These are phyloP conservation scores for Sebastes fasciatus DNA, from an alignment of 2,113 vertebrate genomes.

Conservation along the genomic window DNA sequence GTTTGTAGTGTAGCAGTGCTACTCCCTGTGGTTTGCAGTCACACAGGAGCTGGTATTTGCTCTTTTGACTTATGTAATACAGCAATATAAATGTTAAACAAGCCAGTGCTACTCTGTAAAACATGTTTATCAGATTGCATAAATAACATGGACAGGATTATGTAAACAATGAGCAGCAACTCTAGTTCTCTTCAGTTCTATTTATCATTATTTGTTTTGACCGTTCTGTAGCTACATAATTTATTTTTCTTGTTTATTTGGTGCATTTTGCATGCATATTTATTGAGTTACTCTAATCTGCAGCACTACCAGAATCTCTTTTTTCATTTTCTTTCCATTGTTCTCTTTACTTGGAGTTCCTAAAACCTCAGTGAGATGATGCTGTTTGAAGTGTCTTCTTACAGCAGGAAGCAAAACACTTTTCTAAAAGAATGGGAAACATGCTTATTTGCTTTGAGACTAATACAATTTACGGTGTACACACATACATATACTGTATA, in stretches of 20 bases:
- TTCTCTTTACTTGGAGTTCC: neutral
- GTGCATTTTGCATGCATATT: too few species aligned
- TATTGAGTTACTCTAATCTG: neutral
- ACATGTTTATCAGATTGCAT: constrained; percentile 25
- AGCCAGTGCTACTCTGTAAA: neutral
- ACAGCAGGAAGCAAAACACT: neutral
- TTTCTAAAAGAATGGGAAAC: neutral
- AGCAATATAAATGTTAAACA: constrained; percentile 16
- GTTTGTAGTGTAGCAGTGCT: neutral
- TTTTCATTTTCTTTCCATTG: neutral
- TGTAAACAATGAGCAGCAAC: neutral
- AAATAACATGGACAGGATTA: neutral
- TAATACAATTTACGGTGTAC: neutral
- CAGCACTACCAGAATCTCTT: neutral
- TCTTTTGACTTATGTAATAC: neutral
- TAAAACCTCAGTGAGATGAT: neutral
- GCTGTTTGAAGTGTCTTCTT: neutral
- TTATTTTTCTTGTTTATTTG: neutral
- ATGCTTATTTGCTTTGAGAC: neutral
- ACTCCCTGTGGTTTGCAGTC: constrained; percentile 5
- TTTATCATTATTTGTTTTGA: neutral
- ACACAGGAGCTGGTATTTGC: neutral
- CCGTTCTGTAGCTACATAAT: neutral
- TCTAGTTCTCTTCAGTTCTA: neutral
- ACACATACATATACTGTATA: neutral